Percentiles rank a stretch among this genome's conserved stretches.
Conservation (phyloP, 2,797 vertebrate species). For the Acridotheres tristis region DNA sequence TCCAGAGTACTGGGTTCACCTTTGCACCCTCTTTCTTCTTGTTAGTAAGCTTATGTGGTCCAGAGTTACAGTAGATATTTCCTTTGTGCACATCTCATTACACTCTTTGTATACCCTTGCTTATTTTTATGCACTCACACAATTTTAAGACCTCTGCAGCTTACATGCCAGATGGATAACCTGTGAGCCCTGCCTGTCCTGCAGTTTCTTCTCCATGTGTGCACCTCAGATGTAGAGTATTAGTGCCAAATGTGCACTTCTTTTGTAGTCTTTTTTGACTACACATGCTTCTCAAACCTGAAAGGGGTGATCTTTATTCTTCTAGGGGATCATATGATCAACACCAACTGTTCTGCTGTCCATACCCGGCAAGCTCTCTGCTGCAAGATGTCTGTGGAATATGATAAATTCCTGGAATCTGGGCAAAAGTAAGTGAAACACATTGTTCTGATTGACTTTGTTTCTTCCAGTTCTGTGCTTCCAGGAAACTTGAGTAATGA, state of each 20-base stretch:
- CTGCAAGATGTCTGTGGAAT: conserved; percentile 99
- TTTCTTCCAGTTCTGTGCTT: neutral
- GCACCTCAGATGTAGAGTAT: neutral
- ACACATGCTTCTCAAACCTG: neutral
- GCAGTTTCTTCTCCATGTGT: neutral
- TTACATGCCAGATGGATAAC: neutral
- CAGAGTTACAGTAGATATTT: neutral
- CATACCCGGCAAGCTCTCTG: conserved; percentile 94
- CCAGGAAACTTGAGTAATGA: neutral
- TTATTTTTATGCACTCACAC: neutral
- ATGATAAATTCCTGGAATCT: conserved; percentile 95
- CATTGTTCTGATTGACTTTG: neutral
- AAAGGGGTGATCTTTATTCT: neutral
- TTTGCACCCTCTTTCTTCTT: neutral
- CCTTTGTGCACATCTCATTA: neutral
- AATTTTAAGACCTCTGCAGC: neutral
- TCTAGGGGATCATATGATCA: conserved; percentile 87
- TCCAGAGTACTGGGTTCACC: neutral
- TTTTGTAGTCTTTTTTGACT: neutral
- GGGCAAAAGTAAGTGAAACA: conserved; percentile 87
- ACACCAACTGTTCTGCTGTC: conserved; percentile 96
- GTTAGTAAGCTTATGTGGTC: neutral
- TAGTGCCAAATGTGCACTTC: neutral
- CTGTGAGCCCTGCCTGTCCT: neutral
- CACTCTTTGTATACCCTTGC: neutral